Conservation (phyloP, 2,797 vertebrate genomes). For the Austrolebias charrua region DNA sequence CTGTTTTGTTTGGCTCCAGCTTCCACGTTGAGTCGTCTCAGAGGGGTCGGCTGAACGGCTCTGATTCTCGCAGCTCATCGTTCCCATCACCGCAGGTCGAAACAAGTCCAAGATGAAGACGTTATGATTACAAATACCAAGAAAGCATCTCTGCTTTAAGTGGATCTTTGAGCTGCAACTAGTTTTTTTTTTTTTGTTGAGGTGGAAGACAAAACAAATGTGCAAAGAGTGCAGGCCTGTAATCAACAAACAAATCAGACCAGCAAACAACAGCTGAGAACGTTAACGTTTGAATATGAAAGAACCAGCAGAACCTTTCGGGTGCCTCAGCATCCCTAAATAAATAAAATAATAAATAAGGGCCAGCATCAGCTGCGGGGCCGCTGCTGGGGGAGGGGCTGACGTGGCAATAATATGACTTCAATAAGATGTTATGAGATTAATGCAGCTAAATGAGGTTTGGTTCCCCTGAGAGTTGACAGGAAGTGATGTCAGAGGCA, state of each 20-base stretch:
- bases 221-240: not conserved
- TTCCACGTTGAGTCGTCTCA: conserved; percentile 45
- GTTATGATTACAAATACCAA: not conserved
- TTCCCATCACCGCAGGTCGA: not conserved
- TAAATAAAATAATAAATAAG: conserved; percentile 4
- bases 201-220: not conserved
- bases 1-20: conserved; percentile 41
- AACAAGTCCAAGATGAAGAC: conserved; percentile 4
- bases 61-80: conserved; percentile 14
- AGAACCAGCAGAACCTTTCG: conserved; percentile 10
- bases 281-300: not conserved
- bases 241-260: not conserved
- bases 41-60: conserved; percentile 15
- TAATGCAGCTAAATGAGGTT: conserved; percentile 52
- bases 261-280: not conserved
- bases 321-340: conserved; percentile 14
- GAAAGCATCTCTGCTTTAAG: not conserved
- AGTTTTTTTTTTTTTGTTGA: not conserved
- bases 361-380: conserved; percentile 28
- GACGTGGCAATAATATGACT: conserved; percentile 48
- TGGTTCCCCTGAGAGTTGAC: conserved; percentile 37
- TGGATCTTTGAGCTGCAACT: not conserved
- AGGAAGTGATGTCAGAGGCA: conserved; percentile 33
- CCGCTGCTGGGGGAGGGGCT: conserved; percentile 34
- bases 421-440: conserved; percentile 49